Evolutionary conservation across 30 jellyfish, hydroid and myxozoan species (phyloP).

Genomic region (Hydractinia echinata): DNA sequence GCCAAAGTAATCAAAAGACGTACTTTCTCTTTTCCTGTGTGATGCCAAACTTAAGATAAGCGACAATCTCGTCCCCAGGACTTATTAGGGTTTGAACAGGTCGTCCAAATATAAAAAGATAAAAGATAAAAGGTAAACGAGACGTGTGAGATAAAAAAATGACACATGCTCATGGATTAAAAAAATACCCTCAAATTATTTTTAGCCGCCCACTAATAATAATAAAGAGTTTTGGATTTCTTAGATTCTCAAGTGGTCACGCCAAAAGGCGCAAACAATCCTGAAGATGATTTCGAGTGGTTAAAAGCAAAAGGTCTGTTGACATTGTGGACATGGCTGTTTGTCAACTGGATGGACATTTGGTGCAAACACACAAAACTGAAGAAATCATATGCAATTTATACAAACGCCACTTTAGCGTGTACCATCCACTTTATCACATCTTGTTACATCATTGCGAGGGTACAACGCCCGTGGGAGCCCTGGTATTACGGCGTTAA

Average conservation of each 20-base stretch:
- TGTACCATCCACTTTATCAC: constrained; percentile 66
- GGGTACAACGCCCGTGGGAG: constrained; percentile 39
- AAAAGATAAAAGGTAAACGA: not conserved
- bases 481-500: constrained; percentile 18
- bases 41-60: too few species aligned
- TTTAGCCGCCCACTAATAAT: not conserved
- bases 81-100: too few species aligned
- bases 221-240: too few species aligned
- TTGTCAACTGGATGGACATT: constrained; percentile 74
- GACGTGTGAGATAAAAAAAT: not conserved
- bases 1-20: too few species aligned
- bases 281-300: constrained; percentile 65
- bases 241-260: constrained; percentile 68
- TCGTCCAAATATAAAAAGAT: not conserved
- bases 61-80: too few species aligned
- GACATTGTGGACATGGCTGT: constrained; percentile 80
- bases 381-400: constrained; percentile 81
- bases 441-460: constrained; percentile 68
- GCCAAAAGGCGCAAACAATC: constrained; percentile 24
- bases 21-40: too few species aligned
- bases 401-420: constrained; percentile 63
- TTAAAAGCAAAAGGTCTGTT: constrained; percentile 63
- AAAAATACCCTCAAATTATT: not conserved
- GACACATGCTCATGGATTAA: not conserved
- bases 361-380: constrained; percentile 69